Base-by-base conservation (phyloP, 1,140 invertebrate genomes). In the Diachasma alloeum region DNA sequence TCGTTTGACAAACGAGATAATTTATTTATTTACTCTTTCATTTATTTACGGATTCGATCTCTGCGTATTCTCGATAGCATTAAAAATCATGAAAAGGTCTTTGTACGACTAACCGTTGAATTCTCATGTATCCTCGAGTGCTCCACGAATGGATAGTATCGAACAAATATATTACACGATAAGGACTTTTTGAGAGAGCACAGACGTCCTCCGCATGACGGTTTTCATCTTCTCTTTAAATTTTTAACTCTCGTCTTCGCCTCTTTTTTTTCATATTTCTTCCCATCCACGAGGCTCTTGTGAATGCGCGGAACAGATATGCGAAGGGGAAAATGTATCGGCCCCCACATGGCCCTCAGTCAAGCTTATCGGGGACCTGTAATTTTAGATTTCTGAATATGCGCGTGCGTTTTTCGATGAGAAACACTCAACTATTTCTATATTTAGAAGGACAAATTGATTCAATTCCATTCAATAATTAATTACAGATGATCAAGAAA, bases 321-420 rank as follows among this genome's bases (percentile, higher is more conserved):
- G 39, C 9, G 13, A 13, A 13, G 39, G 39, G 6, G n/a, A n/a
- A 17, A 53, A 70, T 22, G 22, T 72, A 72, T 53, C 24, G 82
- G 78, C 74, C 75, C 73, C 81, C 88, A 89, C 87, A 89, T 89
- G 88, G 88, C 87, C 86, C 79, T 73, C 42, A 31, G 71, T 80
- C 72, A 31, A 6, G 83, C 86, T 89, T 88, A 86, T 85, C 83
- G 79, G 78, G 70, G 72, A 79, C 82, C 80, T 80, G 84, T 85
- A 88, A 87, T 88, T 88, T 87, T 89, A 88, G 87, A 87, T 87
- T 88, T 87, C 84, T 80, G 80, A 87, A 87, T 86, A 84, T 75
- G 75, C 78, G 78, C 75, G 82, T 56, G 72, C 74, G 26, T 53
- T 72, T 15, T 69, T 36, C 42, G 53, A 53, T 70, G 71, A 69